Base-by-base conservation (phyloP, 2,797 vertebrate species). In the Margarornis squamiger region DNA sequence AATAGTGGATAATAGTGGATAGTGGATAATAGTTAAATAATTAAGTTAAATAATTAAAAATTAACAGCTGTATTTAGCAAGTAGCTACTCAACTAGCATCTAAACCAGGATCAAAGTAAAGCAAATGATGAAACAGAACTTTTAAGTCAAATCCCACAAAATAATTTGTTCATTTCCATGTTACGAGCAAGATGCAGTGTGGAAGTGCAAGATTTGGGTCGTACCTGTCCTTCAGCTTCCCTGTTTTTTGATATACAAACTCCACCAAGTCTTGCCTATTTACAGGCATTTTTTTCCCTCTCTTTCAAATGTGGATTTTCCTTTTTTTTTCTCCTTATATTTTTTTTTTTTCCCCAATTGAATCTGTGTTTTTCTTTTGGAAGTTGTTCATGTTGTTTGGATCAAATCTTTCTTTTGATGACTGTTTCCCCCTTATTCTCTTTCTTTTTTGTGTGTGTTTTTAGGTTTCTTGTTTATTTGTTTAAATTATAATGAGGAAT, bases 401-500 rank as follows among this genome's bases (percentile, higher is more conserved):
- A 75, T 36, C 7, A 86, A 65, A 52, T 27, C 23, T 7, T 67
- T 86, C 34, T 51, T 73, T 57, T 39, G 21, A 2, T 41, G 45
- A 30, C 5, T 46, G 3, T 34, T 62, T 48, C 2, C 0, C 1
- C 4, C 3, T 13, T 5, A 3, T 1, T 1, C 0, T 0, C 1
- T 8, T 16, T 22, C 8, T 7, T 9, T 15, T 26, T 24, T 24
- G 10, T 51, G 27, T 51, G 49, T 51, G 16, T 51, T 29, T 52
- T 29, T 29, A 6, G 27, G 16, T 17, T 18, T 52, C 23, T 22
- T 49, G 32, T n/a, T 55, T 23, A 9, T n/a, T 34, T 34, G 14
- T 3, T 45, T 38, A 21, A 4, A 7, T 73, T 30, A 46, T 8
- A 62, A 58, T 26, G 8, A 55, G 6, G 21, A 29, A 12, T 82